Base-by-base conservation (phyloP, 2,113 vertebrate genomes). In the Menidia beryllina region DNA sequence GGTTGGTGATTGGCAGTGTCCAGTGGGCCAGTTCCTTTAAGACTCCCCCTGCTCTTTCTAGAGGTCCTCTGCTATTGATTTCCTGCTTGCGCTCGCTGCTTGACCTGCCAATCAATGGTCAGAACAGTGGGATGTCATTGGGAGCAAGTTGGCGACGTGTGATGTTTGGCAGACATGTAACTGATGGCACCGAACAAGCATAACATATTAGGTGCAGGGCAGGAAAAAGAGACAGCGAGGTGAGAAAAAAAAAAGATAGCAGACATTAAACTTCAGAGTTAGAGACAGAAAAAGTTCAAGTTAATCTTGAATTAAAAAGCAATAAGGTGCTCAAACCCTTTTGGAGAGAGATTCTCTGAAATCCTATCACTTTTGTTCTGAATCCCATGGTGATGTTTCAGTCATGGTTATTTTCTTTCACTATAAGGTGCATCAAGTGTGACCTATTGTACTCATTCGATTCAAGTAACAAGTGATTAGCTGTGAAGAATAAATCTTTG, bases 21-120 rank as follows among this genome's bases (percentile, higher is more conserved):
- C 92, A 92, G 93, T 86, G 93, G 94, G 92, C 90, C 90, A 91
- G 94, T 93, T 95, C 92, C 92, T 95, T 94, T 80, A 90, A 93
- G 92, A 94, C 87, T 83, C 90, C 91, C 84, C 84, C 82, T 86
- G 92, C 85, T 90, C 88, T 91, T 90, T 94, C 91, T 93, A 83
- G 91, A 95, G 93, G 94, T 94, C 93, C 92, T 92, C 85, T 86
- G 75, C 94, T 95, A 96, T 92, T 93, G 95, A 96, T 95, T 96
- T 97, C 93, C 95, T 95, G 91, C 91, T 95, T 56, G 75, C 78
- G 88, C 89, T 82, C 93, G 89, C 92, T 92, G 89, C 93, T 94
- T 94, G 86, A 91, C 93, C 94, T 96, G 95, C 96, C 94, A 96
- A 79, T 96, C 94, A 94, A 86, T 82, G 89, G 82, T 88, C 86